These are phyloP conservation scores for Ranitomeya imitator DNA, from an alignment of 2,113 vertebrate species.

Conservation along the genomic window DNA sequence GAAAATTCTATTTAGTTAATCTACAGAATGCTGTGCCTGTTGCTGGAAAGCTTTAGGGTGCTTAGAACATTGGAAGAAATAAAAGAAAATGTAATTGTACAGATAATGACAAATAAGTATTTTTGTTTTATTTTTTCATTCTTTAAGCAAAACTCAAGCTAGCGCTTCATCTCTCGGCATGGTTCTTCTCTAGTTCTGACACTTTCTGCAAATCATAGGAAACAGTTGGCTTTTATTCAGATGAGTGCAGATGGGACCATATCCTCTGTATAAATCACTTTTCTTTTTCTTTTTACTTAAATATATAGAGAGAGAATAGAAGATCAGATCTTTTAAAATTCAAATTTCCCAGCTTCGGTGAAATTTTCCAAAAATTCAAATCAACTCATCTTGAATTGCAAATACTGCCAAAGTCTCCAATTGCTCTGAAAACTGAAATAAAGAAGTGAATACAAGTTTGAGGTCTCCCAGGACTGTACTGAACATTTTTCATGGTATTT, in stretches of 20 bases:
- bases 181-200: neutral
- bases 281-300: constrained; percentile 52
- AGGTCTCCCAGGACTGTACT: too few species aligned
- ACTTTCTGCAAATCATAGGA: neutral
- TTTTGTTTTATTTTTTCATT: neutral
- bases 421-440: too few species aligned
- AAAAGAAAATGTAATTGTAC: constrained; percentile 21
- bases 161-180: neutral
- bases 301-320: neutral
- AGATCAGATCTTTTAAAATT: too few species aligned
- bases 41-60: constrained; percentile 37
- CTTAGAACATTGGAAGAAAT: constrained; percentile 23
- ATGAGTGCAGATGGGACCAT: constrained; percentile 31
- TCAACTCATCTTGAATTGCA: too few species aligned
- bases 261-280: constrained; percentile 23
- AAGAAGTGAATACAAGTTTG: too few species aligned
- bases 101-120: neutral
- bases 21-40: constrained; percentile 8
- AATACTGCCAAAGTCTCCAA: too few species aligned
- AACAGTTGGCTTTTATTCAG: neutral
- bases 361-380: too few species aligned
- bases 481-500: too few species aligned
- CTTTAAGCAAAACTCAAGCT: constrained; percentile 24
- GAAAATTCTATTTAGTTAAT: constrained; percentile 37
- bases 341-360: too few species aligned